Percentiles rank a stretch among this genome's conserved stretches.
phyloP scores from a whole-genome alignment of 2,888 invertebrate genomes.

The Tinea trinotella region DNA sequence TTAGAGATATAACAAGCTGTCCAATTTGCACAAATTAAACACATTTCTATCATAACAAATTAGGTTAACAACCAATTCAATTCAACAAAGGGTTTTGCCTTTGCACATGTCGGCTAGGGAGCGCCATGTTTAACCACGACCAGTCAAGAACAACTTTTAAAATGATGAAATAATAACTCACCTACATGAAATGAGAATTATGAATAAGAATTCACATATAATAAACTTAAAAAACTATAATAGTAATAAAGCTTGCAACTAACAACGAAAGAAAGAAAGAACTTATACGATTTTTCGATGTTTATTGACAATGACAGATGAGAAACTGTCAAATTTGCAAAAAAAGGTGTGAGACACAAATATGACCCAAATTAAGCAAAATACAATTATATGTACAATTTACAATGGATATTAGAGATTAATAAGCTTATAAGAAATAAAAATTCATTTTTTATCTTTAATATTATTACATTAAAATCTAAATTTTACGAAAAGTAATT shows the following conservation, averaged over 20 bases:
- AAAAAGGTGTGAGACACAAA: neutral
- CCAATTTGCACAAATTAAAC: neutral
- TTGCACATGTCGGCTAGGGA: slow-evolving; percentile 60
- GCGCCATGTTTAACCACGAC: slow-evolving; percentile 57
- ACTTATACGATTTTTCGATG: slow-evolving; percentile 39
- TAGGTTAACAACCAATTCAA: neutral
- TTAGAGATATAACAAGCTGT: neutral
- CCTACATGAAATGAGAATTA: slow-evolving; percentile 2
- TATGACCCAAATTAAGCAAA: too few species aligned
- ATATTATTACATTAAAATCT: too few species aligned
- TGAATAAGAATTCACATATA: neutral
- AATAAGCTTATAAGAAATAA: too few species aligned
- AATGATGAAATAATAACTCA: slow-evolving; percentile 14
- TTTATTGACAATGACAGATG: slow-evolving; percentile 39
- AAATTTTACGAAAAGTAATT: too few species aligned
- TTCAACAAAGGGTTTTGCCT: slow-evolving; percentile 47
- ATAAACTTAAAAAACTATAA: neutral
- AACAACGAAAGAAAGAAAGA: slow-evolving; percentile 3
- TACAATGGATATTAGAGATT: too few species aligned
- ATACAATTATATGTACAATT: too few species aligned
- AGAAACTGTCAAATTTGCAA: slow-evolving; percentile 49
- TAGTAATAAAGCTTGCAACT: slow-evolving; percentile 3
- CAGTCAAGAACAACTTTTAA: slow-evolving; percentile 5
- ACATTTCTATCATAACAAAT: neutral
- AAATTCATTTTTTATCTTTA: too few species aligned